Conservation (phyloP, 2,888 invertebrate genomes). For the Julus scanicus region DNA sequence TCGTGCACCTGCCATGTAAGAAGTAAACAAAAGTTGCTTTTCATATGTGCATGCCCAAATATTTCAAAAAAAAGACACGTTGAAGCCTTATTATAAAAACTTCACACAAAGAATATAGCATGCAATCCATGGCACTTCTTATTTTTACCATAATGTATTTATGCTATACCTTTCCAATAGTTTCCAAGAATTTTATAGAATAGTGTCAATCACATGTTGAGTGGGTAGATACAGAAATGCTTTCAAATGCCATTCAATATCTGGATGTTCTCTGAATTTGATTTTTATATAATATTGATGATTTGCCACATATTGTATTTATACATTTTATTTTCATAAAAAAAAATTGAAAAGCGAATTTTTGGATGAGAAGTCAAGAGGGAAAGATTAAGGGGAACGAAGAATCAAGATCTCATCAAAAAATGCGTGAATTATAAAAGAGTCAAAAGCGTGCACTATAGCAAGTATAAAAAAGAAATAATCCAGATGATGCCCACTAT, state of each 20-base stretch:
- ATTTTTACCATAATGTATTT: not conserved
- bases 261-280: not conserved
- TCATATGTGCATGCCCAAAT: not conserved
- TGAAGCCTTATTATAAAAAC: not conserved
- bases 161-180: not conserved
- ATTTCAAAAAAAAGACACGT: not conserved
- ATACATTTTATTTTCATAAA: not conserved
- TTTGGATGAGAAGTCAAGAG: not conserved
- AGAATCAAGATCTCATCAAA: not conserved
- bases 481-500: not conserved
- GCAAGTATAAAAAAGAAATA: not conserved
- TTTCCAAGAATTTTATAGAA: not conserved
- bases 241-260: constrained; percentile 10
- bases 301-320: not conserved
- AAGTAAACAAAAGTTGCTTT: not conserved
- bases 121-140: not conserved
- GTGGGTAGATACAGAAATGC: not conserved
- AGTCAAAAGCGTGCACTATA: not conserved
- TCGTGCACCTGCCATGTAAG: not conserved
- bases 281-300: not conserved
- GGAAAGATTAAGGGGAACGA: not conserved
- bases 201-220: not conserved
- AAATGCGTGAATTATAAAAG: not conserved
- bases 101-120: not conserved
- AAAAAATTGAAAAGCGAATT: not conserved